Base-by-base conservation (phyloP, 2,888 invertebrate genomes). In the Drosophila aldrichi region DNA sequence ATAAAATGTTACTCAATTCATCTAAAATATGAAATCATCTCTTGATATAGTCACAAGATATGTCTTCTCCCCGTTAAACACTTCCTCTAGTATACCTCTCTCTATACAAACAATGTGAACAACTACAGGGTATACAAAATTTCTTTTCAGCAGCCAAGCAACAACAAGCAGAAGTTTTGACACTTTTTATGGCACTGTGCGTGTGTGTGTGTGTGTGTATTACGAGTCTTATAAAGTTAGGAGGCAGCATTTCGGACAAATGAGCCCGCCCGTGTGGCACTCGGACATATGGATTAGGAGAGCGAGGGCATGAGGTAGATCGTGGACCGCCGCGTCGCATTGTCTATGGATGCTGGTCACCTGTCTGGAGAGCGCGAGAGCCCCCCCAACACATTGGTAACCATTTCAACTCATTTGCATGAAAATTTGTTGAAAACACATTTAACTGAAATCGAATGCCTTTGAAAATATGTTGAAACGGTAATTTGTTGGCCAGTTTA, bases 401-500 rank as follows among this genome's bases (percentile, higher is more conserved):
- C 48, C 63, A 72, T 49, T 52, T 59, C 49, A 18, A 5, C 70
- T 73, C 84, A 89, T 87, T 89, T 87, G 87, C 88, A 87, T 87
- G 80, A 75, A 88, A 82, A 87, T 86, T 77, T 85, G 82, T 86
- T 88, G 74, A 82, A 86, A 82, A 88, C 55, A 60, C 74, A 81
- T 86, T 79, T 75, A 87, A 79, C 82, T 73, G 88, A 83, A 67
- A 87, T 76, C 87, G 72, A 82, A 85, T 74, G 67, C 70, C 10
- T 79, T 79, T 62, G 52, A 65, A 58, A 63, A 69, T 48, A 77
- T 70, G 81, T 75, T 88, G 75, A 89, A 89, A 89, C 86, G 90
- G 90, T 87, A 87, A 87, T 87, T 87, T 87, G 86, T 85, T 87
- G 79, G 51, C 81, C 88, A 87, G 79, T 89, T 88, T 86, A 86